Conservation (phyloP, 2,113 vertebrate species). For the Myiozetetes cayanensis region DNA sequence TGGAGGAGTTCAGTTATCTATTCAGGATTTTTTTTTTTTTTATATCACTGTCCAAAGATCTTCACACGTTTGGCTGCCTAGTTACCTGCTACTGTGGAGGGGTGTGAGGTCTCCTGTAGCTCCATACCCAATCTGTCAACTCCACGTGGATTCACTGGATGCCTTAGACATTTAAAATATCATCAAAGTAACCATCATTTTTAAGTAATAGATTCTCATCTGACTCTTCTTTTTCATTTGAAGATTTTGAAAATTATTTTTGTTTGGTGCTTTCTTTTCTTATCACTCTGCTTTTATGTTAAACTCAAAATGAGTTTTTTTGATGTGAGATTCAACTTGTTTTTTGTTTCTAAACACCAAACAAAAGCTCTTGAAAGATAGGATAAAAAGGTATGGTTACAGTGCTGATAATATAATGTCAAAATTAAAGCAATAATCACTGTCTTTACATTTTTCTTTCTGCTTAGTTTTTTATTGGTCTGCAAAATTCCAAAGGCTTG, state of each 20-base stretch:
- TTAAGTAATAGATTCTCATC: neutral
- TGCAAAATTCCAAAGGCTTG: constrained; percentile 1
- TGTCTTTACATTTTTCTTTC: constrained; percentile 27
- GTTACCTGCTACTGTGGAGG: neutral
- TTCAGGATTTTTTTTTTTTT: neutral
- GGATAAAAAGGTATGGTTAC: neutral
- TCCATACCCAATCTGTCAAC: fast-evolving
- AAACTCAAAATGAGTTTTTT: neutral
- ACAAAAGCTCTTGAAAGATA: neutral
- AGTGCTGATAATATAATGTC: neutral
- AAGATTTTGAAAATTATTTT: neutral
- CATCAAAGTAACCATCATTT: neutral
- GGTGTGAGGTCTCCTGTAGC: neutral
- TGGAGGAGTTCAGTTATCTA: neutral
- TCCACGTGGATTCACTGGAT: neutral
- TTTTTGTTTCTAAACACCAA: neutral
- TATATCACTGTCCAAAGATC: neutral
- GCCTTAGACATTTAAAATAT: neutral
- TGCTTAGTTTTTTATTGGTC: constrained; percentile 20
- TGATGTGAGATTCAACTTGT: neutral
- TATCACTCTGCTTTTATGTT: neutral
- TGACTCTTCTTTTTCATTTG: neutral
- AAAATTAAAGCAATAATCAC: neutral
- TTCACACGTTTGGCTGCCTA: neutral
- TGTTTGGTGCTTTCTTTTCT: neutral